Conservation (phyloP, 2,113 vertebrate genomes). For the Gasterosteus nipponicus region DNA sequence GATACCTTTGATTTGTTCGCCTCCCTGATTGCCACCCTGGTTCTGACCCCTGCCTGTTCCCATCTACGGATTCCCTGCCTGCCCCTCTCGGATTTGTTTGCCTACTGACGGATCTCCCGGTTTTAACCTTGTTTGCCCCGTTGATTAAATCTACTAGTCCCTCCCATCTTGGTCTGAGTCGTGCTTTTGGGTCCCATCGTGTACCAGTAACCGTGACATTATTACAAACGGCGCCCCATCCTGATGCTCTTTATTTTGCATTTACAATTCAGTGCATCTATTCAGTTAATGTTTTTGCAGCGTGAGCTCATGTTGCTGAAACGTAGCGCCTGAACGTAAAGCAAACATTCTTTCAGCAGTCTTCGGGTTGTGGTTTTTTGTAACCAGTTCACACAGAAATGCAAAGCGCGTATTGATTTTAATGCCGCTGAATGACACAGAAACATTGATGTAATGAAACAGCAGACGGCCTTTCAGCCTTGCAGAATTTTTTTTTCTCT, state of each 20-base stretch:
- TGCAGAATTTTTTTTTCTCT: conserved; percentile 28
- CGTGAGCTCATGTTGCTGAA: conserved; percentile 4
- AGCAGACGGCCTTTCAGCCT: conserved; percentile 41
- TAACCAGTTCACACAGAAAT: conserved; percentile 45
- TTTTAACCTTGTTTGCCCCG: no score
- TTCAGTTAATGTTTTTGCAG: conserved; percentile 5
- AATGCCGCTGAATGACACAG: conserved; percentile 18
- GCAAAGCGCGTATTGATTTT: conserved; percentile 50
- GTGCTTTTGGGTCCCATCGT: no score
- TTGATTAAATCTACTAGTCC: no score
- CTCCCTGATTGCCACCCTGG: no score
- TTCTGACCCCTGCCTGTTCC: no score
- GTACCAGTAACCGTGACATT: no score
- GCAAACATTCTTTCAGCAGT: background rate
- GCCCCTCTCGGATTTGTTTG: no score
- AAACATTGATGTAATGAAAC: conserved; percentile 50
- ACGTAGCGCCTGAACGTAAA: conserved; percentile 7
- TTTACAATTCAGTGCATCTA: background rate
- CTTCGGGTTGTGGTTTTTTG: conserved; percentile 13
- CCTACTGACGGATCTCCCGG: no score
- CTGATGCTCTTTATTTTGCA: conserved; percentile 14
- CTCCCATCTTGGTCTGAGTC: no score
- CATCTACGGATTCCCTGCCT: no score
- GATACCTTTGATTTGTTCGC: no score
- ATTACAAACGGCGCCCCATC: background rate